Percentiles rank a stretch among this genome's conserved stretches.
phyloP scores from a whole-genome alignment of 2,113 vertebrate genomes.

The Microtus ochrogaster region DNA sequence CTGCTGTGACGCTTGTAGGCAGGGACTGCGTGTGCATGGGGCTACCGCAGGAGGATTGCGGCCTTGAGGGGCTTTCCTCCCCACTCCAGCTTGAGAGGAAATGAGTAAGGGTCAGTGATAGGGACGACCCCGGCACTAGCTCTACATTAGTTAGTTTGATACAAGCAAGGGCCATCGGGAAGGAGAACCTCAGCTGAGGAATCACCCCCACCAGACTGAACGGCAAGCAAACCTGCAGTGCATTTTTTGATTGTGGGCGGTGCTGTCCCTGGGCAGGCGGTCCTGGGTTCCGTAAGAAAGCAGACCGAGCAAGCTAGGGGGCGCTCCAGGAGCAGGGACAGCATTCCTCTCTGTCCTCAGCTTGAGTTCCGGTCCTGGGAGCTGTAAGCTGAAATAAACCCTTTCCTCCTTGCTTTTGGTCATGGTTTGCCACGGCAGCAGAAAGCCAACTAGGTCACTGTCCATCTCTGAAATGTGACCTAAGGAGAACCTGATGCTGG shows the following conservation, averaged over 20 bases:
- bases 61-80: background rate
- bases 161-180: background rate
- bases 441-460: background rate
- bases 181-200: background rate
- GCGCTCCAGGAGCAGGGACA: background rate
- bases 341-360: background rate
- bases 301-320: background rate
- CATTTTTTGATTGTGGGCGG: background rate
- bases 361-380: too few relatives aligned
- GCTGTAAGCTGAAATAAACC: background rate
- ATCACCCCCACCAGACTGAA: background rate
- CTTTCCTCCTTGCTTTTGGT: background rate
- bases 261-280: background rate
- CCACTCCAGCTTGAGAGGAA: background rate
- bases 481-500: background rate
- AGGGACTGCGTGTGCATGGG: rapidly evolving
- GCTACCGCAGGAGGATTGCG: rapidly evolving
- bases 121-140: background rate
- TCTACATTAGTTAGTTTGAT: background rate
- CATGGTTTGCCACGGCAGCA: background rate
- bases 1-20: background rate
- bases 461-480: background rate
- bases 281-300: background rate
- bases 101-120: background rate
- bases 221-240: too few relatives aligned